Base-by-base conservation (phyloP, 2,797 vertebrate genomes). In the Halcyon smyrnensis region DNA sequence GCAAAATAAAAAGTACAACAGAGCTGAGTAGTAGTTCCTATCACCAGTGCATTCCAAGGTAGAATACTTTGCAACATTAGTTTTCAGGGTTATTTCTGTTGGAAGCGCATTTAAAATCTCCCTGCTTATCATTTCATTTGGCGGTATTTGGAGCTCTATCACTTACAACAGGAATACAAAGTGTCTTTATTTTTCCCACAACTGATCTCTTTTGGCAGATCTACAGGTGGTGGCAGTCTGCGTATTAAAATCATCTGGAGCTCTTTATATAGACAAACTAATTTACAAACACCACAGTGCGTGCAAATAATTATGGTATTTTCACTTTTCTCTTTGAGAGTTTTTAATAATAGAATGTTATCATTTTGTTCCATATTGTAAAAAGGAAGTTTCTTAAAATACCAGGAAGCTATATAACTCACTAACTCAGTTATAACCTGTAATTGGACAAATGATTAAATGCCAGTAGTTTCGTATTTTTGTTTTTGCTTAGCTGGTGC, bases 41-140 rank as follows among this genome's bases (percentile, higher is more conserved):
- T 36, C 60, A 24, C 24, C 45, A 46, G 15, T 46, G 27, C 19
- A 5, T 88, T 71, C 34, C 59, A 63, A 51, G 67, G 9, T 30
- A 57, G 36, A 54, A 17, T 39, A 70, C 18, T 70, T 80, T 13
- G 67, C 70, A 75, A 32, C 24, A 13, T 15, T 62, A 34, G 19
- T 89, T 95, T 78, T 70, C 51, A 84, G 78, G 46, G 63, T 84
- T 95, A 69, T 78, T 86, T 92, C 36, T 83, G 36, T n/a, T 86
- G n/a, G 45, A 93, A 91, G 62, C 34, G 54, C 5, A 39, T 65
- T 91, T 56, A 37, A 34, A 87, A 39, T 84, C 68, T 84, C 62
- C 28, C 32, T 83, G 43, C 8, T 62, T 73, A 71, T 70, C 2
- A 6, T 54, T 94, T 90, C 54, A 37, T 75, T 84, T 93, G 54